A percentile compares a stretch with the other conserved stretches of the same genome.
These are phyloP conservation scores for Atopsyche davidsoni DNA, from an alignment of 1,140 invertebrate species.

Conservation along the genomic window DNA sequence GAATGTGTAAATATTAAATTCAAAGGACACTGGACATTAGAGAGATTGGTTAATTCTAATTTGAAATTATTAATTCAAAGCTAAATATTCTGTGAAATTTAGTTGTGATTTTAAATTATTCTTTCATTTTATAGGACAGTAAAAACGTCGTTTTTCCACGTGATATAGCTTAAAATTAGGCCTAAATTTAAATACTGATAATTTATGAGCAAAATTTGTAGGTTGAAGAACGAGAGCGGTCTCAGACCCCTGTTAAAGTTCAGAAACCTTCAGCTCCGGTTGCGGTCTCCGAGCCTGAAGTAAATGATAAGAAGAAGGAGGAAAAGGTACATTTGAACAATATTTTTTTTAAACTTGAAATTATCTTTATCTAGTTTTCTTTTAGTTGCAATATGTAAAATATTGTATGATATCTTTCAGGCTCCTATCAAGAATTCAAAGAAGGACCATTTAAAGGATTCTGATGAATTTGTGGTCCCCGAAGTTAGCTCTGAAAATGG, in stretches of 20 bases:
- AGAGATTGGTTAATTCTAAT: background rate
- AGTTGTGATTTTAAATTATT: conserved; percentile 8
- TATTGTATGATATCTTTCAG: background rate
- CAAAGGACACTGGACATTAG: background rate
- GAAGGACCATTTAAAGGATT: no score
- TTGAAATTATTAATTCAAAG: conserved; percentile 1
- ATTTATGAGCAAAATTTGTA: no score
- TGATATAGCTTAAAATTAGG: background rate
- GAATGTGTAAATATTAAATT: conserved; percentile 5
- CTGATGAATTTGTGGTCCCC: conserved; percentile 11
- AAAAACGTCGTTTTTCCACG: background rate
- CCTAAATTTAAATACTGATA: no score
- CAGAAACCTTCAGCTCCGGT: background rate
- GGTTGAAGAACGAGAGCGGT: conserved; percentile 41
- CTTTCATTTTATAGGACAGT: conserved; percentile 5
- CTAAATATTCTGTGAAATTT: conserved; percentile 8
- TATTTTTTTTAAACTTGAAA: no score
- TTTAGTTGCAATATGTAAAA: background rate
- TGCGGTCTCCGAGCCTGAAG: conserved; percentile 32
- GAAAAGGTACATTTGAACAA: no score
- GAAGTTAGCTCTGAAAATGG: conserved; percentile 31
- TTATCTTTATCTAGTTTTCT: background rate
- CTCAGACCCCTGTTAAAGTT: conserved; percentile 23
- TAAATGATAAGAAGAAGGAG: conserved; percentile 46
- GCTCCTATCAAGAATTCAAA: no score